Evolutionary conservation across 2,113 vertebrate species (phyloP).

Genomic region (Psophia crepitans): DNA sequence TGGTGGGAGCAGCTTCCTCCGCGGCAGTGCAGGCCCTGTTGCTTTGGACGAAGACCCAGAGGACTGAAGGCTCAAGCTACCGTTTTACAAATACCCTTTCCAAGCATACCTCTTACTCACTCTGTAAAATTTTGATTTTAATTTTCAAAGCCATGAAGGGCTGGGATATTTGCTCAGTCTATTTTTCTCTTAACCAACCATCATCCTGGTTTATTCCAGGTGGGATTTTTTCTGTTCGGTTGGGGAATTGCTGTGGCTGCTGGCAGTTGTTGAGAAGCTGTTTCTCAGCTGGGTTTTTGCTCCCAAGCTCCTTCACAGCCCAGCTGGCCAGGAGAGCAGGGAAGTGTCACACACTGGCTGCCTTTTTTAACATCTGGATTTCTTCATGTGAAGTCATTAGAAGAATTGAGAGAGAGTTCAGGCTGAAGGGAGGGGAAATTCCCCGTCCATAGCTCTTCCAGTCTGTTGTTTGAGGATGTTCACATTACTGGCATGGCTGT

Average conservation of each 20-base stretch:
- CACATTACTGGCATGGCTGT: rapidly evolving
- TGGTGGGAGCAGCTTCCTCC: background rate
- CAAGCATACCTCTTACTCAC: background rate
- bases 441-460: background rate
- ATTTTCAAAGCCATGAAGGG: background rate
- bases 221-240: background rate
- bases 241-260: background rate
- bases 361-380: background rate
- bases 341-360: background rate
- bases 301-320: background rate
- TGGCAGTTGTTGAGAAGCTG: background rate
- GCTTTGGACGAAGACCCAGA: background rate
- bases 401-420: background rate
- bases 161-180: rapidly evolving
- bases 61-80: background rate
- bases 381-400: background rate
- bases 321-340: background rate
- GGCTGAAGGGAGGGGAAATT: background rate
- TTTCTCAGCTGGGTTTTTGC: background rate
- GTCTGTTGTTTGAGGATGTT: background rate
- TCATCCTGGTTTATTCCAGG: background rate
- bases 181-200: background rate
- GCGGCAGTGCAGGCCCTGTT: background rate
- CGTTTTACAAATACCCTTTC: background rate
- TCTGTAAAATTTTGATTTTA: background rate